phyloP scores from a whole-genome alignment of 2,797 vertebrate species.

The Morelia viridis region DNA sequence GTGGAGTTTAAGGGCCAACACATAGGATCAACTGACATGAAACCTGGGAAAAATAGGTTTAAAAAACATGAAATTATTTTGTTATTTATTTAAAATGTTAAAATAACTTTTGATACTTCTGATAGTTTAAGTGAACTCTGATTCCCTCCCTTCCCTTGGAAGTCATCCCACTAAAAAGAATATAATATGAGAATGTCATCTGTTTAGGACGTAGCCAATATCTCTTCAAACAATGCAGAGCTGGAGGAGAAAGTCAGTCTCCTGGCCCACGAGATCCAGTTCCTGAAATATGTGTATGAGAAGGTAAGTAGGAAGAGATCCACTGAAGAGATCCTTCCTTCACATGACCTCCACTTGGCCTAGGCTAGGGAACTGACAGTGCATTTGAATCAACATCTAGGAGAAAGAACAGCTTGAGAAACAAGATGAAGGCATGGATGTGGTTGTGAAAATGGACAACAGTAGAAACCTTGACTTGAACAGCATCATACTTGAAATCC shows the following conservation, averaged over 20 bases:
- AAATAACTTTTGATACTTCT: background rate
- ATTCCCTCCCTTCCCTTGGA: background rate
- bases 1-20: background rate
- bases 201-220: background rate
- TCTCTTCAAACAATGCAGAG: background rate
- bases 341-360: background rate
- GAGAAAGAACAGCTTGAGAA: background rate
- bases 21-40: background rate
- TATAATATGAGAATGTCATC: background rate
- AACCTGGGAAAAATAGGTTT: background rate
- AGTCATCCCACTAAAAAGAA: background rate
- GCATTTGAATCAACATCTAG: background rate
- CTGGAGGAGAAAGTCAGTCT: background rate
- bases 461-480: conserved; percentile 66
- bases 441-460: conserved; percentile 87
- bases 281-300: background rate
- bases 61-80: background rate
- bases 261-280: background rate
- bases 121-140: background rate
- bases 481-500: conserved; percentile 81
- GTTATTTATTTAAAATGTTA: background rate
- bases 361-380: background rate
- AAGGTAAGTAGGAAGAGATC: background rate
- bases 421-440: conserved; percentile 31
- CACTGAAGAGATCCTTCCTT: background rate